A percentile compares a stretch with the other conserved stretches of the same genome.
phyloP scores from a whole-genome alignment of 2,113 vertebrate genomes.

The Shinisaurus crocodilurus region DNA sequence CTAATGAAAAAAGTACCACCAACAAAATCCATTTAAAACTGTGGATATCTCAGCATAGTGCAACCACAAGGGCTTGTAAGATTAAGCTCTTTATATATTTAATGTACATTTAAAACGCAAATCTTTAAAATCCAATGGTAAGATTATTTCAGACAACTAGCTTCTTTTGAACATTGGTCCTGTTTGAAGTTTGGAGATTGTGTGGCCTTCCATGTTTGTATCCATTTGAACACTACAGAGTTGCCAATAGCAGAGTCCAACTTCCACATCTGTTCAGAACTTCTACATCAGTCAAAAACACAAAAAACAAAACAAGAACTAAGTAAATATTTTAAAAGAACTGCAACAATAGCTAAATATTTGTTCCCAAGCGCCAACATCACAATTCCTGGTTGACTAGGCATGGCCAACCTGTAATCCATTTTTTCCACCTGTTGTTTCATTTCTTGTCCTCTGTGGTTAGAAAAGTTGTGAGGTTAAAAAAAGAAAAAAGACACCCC shows the following conservation, averaged over 20 bases:
- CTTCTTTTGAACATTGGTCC: neutral
- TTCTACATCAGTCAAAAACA: too few relatives aligned
- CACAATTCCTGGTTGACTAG: too few relatives aligned
- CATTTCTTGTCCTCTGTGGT: neutral
- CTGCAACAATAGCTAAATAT: neutral
- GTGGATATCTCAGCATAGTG: too few relatives aligned
- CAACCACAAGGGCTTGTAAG: neutral
- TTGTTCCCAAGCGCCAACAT: neutral
- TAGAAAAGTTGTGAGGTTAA: neutral
- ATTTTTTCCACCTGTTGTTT: neutral
- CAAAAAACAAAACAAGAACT: neutral
- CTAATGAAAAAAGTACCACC: neutral
- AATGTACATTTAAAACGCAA: neutral
- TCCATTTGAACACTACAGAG: rapidly evolving
- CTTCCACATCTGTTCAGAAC: neutral
- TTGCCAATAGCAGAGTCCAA: rapidly evolving
- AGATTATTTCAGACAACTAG: neutral
- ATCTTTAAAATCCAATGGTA: neutral
- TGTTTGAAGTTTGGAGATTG: neutral
- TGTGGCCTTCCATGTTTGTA: rapidly evolving
- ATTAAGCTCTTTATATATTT: too few relatives aligned
- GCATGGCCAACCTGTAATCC: neutral
- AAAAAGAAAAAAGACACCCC: too few relatives aligned
- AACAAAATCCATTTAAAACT: neutral
- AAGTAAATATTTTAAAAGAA: rapidly evolving